These are phyloP conservation scores for Drosophila busckii DNA, from an alignment of 1,140 invertebrate genomes.

Conservation along the genomic window DNA sequence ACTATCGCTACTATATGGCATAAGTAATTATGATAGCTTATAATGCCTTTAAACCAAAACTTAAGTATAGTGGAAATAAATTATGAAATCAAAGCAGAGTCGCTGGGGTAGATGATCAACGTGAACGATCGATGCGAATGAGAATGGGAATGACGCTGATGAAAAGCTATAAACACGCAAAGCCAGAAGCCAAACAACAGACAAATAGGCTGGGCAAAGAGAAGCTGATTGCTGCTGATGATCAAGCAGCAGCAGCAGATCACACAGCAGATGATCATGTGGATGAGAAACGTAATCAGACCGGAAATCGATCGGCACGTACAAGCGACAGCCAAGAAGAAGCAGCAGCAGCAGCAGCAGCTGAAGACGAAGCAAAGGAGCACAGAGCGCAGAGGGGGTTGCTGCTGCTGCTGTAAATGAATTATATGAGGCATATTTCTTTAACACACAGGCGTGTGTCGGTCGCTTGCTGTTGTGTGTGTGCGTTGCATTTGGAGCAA, in stretches of 20 bases:
- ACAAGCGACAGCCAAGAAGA: constrained; percentile 30
- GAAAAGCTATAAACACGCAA: constrained; percentile 54
- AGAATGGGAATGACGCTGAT: constrained; percentile 45
- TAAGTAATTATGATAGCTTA: no score
- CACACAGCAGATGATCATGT: constrained; percentile 37
- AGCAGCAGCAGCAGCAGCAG: constrained; percentile 20
- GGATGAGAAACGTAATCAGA: constrained; percentile 72
- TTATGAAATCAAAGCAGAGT: no score
- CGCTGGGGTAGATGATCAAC: no score
- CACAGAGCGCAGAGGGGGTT: constrained; percentile 11
- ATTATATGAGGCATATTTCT: constrained; percentile 25
- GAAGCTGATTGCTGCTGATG: neutral
- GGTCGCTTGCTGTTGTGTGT: no score
- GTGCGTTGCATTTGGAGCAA: constrained; percentile 4
- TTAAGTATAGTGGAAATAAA: no score
- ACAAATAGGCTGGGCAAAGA: constrained; percentile 21
- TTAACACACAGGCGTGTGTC: no score
- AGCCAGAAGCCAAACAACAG: constrained; percentile 65
- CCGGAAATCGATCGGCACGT: constrained; percentile 78
- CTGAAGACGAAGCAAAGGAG: constrained; percentile 5
- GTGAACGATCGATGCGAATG: constrained; percentile 16
- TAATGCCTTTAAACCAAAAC: no score
- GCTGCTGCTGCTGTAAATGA: constrained; percentile 13
- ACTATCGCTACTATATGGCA: no score
- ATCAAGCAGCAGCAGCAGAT: constrained; percentile 2